Base-by-base conservation (phyloP, 2,797 vertebrate genomes). In the Spheniscus humboldti region DNA sequence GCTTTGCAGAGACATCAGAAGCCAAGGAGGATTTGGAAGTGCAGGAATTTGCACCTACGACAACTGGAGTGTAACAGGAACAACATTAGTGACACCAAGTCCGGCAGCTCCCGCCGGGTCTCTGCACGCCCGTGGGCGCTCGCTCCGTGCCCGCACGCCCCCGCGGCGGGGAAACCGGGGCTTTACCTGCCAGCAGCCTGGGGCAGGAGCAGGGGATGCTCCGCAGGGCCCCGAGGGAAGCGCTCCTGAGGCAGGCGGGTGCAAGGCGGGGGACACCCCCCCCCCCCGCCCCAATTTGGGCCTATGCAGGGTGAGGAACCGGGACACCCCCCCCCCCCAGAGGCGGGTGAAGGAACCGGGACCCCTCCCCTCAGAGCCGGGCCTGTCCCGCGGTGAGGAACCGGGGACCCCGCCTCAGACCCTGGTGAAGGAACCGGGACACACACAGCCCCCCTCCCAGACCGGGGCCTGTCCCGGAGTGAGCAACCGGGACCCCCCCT, bases 1-100 rank as follows among this genome's bases (percentile, higher is more conserved):
- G 91, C 91, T 96, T 75, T 86, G 90, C 92, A 59, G 94, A 90
- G 91, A 8, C 80, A 91, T 2, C 93, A 31, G 28, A 31, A 73
- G 89, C 73, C 91, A n/a, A 43, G 76, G 68, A 85, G 57, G 37
- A 28, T 48, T 62, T 22, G 85, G 80, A 66, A 69, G 94, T 1
- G 86, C 68, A 47, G 90, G 76, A 28, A 64, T 77, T 52, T 41
- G 79, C 81, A 85, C 75, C 78, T 60, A 68, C 41, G 25, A 69
- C 95, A 93, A 24, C 18, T 8, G 68, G 89, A 76, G 80, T 3
- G 30, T 17, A 86, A 83, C 37, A 25, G 79, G 50, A 76, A 68
- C 76, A 33, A 16, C 72, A 27, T 4, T 7, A 23, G 52, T 3
- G 31, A 7, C 68, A 31, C 43, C 10, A 1, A 19, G 59, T 10